Conservation (phyloP, 2,888 invertebrate genomes). For the Iphiclides podalirius region DNA sequence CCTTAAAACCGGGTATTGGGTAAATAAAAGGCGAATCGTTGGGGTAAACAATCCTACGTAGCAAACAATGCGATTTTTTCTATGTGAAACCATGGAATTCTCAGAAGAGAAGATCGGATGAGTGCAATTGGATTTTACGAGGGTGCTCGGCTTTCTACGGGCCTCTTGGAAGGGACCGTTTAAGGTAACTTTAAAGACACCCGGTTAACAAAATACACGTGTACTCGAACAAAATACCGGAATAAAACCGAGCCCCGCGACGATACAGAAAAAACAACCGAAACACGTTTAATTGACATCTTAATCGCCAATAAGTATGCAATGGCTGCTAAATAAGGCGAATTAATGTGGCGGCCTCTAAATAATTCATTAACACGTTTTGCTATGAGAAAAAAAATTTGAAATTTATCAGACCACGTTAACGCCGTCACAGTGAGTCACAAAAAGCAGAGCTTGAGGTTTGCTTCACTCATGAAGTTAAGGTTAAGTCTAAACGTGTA, state of each 20-base stretch:
- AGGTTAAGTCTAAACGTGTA: no score
- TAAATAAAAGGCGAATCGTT: background rate
- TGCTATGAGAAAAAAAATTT: background rate
- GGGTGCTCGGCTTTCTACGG: background rate
- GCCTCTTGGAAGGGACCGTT: background rate
- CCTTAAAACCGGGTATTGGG: no score
- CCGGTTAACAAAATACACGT: background rate
- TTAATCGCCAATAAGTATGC: conserved; percentile 20
- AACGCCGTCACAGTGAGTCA: conserved; percentile 3
- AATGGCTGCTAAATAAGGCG: conserved; percentile 9
- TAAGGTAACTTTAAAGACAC: background rate
- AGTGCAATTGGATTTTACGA: conserved; percentile 2
- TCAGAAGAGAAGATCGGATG: conserved; percentile 2
- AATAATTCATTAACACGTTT: conserved; percentile 13
- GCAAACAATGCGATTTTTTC: background rate
- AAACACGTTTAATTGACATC: conserved; percentile 9
- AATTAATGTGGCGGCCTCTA: conserved; percentile 2
- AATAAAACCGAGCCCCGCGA: conserved; percentile 3
- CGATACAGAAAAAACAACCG: background rate
- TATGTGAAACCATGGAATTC: no score
- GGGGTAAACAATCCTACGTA: background rate
- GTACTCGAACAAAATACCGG: background rate
- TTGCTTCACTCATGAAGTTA: no score
- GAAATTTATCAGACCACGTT: no score
- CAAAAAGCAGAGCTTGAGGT: no score